A percentile compares a stretch with the other conserved stretches of the same genome.
Evolutionary conservation across 2,113 vertebrate species (phyloP).

Genomic region (Pantherophis guttatus): DNA sequence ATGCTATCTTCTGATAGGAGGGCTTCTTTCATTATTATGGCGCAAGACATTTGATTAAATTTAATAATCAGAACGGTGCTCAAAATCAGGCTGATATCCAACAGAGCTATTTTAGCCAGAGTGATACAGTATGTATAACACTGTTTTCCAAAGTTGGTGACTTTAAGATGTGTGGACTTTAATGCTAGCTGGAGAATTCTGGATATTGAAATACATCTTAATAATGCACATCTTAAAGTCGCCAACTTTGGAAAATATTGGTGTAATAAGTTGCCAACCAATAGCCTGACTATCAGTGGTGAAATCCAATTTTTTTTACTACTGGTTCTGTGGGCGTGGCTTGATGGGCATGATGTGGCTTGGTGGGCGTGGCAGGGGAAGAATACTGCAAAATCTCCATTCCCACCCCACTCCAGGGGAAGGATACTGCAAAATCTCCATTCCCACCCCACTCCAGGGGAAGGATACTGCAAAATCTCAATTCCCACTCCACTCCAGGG

Average conservation of each 20-base stretch:
- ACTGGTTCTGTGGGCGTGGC: no score
- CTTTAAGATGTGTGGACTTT: not conserved
- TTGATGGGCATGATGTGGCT: no score
- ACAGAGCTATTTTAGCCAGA: not conserved
- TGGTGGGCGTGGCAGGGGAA: no score
- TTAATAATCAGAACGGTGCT: not conserved
- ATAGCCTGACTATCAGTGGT: not conserved
- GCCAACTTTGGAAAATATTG: not conserved
- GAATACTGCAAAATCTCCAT: no score
- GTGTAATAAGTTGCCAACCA: not conserved
- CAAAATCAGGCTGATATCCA: not conserved
- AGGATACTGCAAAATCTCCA: no score
- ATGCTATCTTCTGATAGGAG: not conserved
- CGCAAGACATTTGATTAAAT: not conserved
- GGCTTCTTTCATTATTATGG: not conserved
- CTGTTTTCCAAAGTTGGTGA: not conserved
- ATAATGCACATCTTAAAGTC: not conserved
- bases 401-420: no score
- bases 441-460: no score
- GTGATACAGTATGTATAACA: not conserved
- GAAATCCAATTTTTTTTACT: no score
- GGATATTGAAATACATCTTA: not conserved
- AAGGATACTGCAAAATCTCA: no score
- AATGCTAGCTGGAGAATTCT: not conserved
- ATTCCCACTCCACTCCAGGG: no score